Conservation (phyloP, 2,888 invertebrate genomes). For the Aphrophora alni region DNA sequence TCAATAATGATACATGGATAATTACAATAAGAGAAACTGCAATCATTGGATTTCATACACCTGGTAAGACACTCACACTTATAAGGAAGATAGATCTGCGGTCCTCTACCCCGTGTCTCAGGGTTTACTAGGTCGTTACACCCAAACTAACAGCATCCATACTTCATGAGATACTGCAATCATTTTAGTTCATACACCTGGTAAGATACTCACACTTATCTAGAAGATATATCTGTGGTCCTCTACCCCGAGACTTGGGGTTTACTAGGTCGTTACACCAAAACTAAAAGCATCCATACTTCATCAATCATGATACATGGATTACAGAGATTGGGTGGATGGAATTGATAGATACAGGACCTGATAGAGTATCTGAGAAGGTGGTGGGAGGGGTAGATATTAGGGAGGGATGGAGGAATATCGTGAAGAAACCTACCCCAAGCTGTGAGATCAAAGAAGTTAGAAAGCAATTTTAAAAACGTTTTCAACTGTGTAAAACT, state of each 20-base stretch:
- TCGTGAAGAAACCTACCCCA: too few relatives aligned
- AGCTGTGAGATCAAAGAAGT: too few relatives aligned
- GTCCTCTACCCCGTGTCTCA: not conserved
- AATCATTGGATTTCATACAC: too few relatives aligned
- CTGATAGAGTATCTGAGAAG: too few relatives aligned
- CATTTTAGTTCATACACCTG: too few relatives aligned
- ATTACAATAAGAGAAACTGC: not conserved
- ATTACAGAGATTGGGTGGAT: too few relatives aligned
- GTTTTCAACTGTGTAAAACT: too few relatives aligned
- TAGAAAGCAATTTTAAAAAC: too few relatives aligned
- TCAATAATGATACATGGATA: not conserved
- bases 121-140: constrained; percentile 9
- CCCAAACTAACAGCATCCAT: not conserved
- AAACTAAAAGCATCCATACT: not conserved
- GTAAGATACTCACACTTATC: not conserved
- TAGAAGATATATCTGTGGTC: not conserved
- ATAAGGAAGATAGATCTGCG: not conserved
- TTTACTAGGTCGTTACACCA: constrained; percentile 9
- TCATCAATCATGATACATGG: too few relatives aligned
- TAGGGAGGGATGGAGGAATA: too few relatives aligned
- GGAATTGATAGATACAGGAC: too few relatives aligned
- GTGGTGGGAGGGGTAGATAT: too few relatives aligned
- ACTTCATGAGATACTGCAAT: not conserved
- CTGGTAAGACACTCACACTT: not conserved
- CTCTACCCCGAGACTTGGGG: not conserved